Evolutionary conservation across 2,888 invertebrate genomes (phyloP), one percentile per base, ranked within the genome.

Genomic region (Drosophila putrida): DNA sequence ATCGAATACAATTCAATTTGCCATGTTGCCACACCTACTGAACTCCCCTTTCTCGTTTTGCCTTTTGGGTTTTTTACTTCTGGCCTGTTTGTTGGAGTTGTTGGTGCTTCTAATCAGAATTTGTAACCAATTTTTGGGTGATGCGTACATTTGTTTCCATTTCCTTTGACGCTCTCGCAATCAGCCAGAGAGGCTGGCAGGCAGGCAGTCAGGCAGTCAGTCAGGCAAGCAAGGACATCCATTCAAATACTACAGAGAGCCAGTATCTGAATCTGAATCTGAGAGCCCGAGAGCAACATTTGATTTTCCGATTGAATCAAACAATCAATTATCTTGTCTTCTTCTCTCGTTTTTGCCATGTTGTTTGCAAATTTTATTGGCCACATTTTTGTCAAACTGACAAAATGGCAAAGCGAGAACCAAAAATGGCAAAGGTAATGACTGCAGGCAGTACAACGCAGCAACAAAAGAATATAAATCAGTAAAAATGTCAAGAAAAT

Each of bases 261-360:
- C 43, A 20, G 46, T 8, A 49, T 47, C 46, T 43, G 10, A 39
- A 39, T 39, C 50, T 35, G 57, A 25, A 36, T 57, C 44, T 46
- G 47, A 47, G 15, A 59, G 70, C 28, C 74, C 33, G 61, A 70
- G 72, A 85, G 72, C 71, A 75, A 59, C 75, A 79, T 84, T 85
- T 85, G 85, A 89, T 87, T 89, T 84, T 75, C 41, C 88, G 75
- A 84, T 84, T 87, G 85, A 87, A 89, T 87, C 85, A 84, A 81
- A 85, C 85, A 85, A 89, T 89, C 85, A 85, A 85, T 85, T 85
- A 85, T 89, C 82, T 69, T 85, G 89, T 87, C 89, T 74, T 75
- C 64, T 78, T 39, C 31, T 25, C 38, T 44, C 25, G 31, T 38
- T 39, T 62, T 27, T 47, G 59, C 41, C 67, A 31, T 33, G 38